Evolutionary conservation across 2,113 vertebrate genomes (phyloP).

Genomic region (Nibea albiflora): DNA sequence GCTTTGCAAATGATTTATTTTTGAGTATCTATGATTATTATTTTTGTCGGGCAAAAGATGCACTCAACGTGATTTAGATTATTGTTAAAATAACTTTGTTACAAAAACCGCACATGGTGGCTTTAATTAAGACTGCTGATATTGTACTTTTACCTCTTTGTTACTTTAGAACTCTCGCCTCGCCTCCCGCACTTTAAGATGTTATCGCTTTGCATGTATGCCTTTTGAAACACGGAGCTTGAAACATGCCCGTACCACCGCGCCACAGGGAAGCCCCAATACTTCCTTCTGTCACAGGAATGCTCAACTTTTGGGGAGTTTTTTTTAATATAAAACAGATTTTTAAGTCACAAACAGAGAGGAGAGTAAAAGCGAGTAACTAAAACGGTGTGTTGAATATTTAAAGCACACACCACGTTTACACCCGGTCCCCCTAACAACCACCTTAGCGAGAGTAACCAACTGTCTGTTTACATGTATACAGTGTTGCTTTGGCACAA

Average conservation of each 20-base stretch:
- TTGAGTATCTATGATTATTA: too few species aligned
- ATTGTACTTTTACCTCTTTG: too few species aligned
- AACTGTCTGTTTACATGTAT: conserved; percentile 45
- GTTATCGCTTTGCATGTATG: too few species aligned
- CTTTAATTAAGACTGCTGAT: too few species aligned
- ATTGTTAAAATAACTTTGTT: too few species aligned
- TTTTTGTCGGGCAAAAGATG: too few species aligned
- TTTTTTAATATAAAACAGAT: background rate
- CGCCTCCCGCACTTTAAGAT: too few species aligned
- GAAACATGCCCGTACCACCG: background rate
- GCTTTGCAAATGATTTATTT: too few species aligned
- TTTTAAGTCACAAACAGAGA: conserved; percentile 14
- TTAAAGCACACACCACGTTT: conserved; percentile 36
- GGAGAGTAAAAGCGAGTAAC: conserved; percentile 11
- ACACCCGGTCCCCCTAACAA: conserved; percentile 23
- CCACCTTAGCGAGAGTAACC: conserved; percentile 43
- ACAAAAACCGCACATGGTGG: too few species aligned
- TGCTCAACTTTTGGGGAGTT: background rate
- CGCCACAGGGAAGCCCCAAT: background rate
- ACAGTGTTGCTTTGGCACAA: conserved; percentile 40
- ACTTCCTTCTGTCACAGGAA: background rate
- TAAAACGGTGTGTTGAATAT: conserved; percentile 22
- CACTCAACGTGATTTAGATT: too few species aligned
- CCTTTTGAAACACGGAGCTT: too few species aligned
- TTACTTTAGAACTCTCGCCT: too few species aligned